Evolutionary conservation across 1,140 invertebrate species (phyloP), one percentile per base, ranked within the genome.

Genomic region (Euschistus heros): DNA sequence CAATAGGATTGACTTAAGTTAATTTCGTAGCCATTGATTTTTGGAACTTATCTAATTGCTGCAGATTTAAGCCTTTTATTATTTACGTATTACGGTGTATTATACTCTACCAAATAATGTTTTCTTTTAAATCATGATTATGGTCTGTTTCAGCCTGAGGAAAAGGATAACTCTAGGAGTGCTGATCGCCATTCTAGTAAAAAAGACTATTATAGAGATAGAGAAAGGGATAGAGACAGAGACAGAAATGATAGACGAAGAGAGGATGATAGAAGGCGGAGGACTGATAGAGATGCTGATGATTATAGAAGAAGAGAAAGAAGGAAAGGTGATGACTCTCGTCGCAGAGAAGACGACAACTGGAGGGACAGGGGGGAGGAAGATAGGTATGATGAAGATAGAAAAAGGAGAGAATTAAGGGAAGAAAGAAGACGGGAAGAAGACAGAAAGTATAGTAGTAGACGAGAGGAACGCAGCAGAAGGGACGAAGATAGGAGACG

Each of bases 391-490:
- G 64, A 65, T 20, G 64, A 65, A 14, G 64, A 65, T 17, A 59
- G 55, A 22, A 65, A 65, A 20, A 37, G 55, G 17, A 59, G 55
- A 15, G 59, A 61, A 20, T 15, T 26, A 24, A 59, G 70, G 68
- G 60, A 70, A 37, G 67, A 71, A 26, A 59, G 55, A 42, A 61
- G 62, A 66, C 20, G 55, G 14, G 62, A 67, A 65, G 62, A 62
- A 26, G 64, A 69, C n/a, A 68, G 66, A 63, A 57, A 60, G 24
- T 42, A 68, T 24, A 64, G 37, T 60, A 50, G 54, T 22, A 61
- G 47, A 54, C 68, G 66, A 57, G 59, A 66, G 44, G 63, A 69
- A 59, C 30, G 62, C 14, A 37, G 33, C 10, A 20, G 63, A 42
- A 52, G 54, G 44, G 44, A 67, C 27, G 63, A 63, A 60, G 66